Percentiles rank a stretch among this genome's conserved stretches.
phyloP scores from a whole-genome alignment of 1,140 invertebrate genomes.

The Acyrthosiphon pisum region DNA sequence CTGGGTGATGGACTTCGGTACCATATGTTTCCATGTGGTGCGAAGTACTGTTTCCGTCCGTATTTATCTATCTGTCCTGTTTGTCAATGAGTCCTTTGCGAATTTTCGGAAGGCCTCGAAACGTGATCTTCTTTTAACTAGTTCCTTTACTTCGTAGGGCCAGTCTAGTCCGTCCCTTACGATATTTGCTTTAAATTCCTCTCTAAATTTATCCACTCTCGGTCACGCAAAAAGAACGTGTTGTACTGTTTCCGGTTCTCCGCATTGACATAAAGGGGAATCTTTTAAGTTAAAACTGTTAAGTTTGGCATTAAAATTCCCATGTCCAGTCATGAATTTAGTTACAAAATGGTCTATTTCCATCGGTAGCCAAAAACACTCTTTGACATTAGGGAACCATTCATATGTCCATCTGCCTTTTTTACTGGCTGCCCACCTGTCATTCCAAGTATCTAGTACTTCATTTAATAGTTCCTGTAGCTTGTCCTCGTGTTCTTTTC shows the following conservation, averaged over 20 bases:
- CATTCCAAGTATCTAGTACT: neutral
- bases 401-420: neutral
- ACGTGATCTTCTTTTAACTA: neutral
- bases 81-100: neutral
- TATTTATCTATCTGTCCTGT: neutral
- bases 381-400: neutral
- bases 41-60: neutral
- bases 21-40: no score
- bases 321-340: neutral
- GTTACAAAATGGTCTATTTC: neutral
- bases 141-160: neutral
- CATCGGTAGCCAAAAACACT: neutral
- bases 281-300: no score
- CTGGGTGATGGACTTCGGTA: no score
- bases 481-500: neutral
- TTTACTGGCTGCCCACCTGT: neutral
- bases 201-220: neutral
- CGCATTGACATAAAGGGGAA: no score
- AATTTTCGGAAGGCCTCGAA: neutral
- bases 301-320: neutral
- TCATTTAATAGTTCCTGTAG: neutral
- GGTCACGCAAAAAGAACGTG: neutral
- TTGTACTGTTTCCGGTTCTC: no score
- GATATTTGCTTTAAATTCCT: neutral
- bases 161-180: neutral